Base-by-base conservation (phyloP, 2,113 vertebrate genomes). In the Rhinopomastus cyanomelas region DNA sequence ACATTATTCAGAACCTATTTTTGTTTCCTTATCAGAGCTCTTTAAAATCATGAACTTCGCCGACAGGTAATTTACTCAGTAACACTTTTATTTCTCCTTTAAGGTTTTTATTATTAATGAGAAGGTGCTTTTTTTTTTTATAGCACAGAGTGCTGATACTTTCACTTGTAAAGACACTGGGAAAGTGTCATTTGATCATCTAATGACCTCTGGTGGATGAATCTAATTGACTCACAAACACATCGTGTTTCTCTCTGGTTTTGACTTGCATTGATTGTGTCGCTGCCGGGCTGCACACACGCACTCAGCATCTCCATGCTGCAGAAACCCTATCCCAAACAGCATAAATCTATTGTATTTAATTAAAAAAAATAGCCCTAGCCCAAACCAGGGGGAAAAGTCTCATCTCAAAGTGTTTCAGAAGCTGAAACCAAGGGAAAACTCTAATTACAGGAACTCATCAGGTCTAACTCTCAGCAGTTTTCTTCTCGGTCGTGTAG, bases 181-280 rank as follows among this genome's bases (percentile, higher is more conserved):
- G 56, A 93, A 94, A 95, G 88, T 90, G 94, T 97, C 95, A 95
- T 95, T 94, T 67, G 49, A 94, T 97, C 96, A 93, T 97, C 89
- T 94, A 95, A 95, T 96, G 96, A 97, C 96, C 94, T 97, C 97
- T 97, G 95, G 94, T 97, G 93, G 96, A 94, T 96, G 95, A 97
- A 97, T 94, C 59, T 96, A 97, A 94, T 93, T 94, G 90, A 94
- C 42, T 96, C 88, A 25, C 91, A 96, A 92, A 93, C 72, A 94
- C 89, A 76, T 85, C 91, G 46, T 72, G 90, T 82, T 92, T 84
- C 89, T 81, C 67, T 87, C 65, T 82, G 81, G 34, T 88, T 91
- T 93, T 92, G 62, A 64, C 55, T 61, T 59, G 55, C 46, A 78
- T 65, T 85, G 88, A 94, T 92, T 64, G 73, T 71, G 14, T 49